Base-by-base conservation (phyloP, 2,797 vertebrate species). In the Aeoliscus strigatus region DNA sequence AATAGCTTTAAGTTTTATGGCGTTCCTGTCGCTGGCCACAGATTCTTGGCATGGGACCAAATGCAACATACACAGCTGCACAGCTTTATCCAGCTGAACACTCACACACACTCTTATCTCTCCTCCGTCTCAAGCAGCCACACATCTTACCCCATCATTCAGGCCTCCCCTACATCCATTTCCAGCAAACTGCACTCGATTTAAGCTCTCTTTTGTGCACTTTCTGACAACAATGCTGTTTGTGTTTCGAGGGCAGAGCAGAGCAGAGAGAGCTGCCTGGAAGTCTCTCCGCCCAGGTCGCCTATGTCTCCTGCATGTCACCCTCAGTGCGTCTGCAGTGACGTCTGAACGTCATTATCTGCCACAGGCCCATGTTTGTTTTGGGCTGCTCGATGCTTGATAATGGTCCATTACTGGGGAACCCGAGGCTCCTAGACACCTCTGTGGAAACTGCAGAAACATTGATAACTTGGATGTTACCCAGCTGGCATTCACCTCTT, bases 271-370 rank as follows among this genome's bases (percentile, higher is more conserved):
- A 65, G 42, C 71, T 61, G 67, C 73, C 55, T 14, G 66, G 57
- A 60, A 57, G 63, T 62, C 57, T 66, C 58, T 43, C 30, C 46
- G 70, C 63, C 64, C 44, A n/a, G 55, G 43, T 55, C 32, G 34
- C 51, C 57, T 31, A 45, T 68, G 77, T 69, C 73, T 78, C 61
- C 71, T 57, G 44, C 69, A 61, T 75, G 81, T 74, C 80, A 69
- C 42, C 51, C 66, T 65, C 64, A 39, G 56, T 84, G 76, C 82
- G 75, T 81, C 76, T 75, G 73, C 58, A 77, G 66, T 86, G 83
- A 89, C 84, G 86, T 85, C 74, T 60, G 53, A 72, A 45, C 51
- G 47, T 48, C 66, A 78, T 84, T 85, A 85, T 88, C 81, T 78
- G 62, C 39, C 60, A 71, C 32, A 77, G 74, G 59, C 60, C 81